Evolutionary conservation across 2,113 vertebrate species (phyloP).

Genomic region (Neomonachus schauinslandi): DNA sequence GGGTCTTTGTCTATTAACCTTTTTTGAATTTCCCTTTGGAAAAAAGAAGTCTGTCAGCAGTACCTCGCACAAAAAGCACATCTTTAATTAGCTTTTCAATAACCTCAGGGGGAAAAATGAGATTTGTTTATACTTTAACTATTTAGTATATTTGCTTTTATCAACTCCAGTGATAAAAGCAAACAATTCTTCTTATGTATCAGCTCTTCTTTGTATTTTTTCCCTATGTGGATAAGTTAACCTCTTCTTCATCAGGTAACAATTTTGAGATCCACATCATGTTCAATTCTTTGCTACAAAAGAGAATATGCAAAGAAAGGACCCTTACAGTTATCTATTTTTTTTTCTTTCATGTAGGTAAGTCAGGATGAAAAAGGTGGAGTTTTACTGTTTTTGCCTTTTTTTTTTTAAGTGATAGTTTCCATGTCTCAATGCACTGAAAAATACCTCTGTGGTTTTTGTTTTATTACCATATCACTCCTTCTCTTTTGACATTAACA

Average conservation of each 20-base stretch:
- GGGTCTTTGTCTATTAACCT: conserved; percentile 74
- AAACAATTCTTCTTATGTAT: conserved; percentile 20
- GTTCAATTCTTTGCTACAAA: neutral
- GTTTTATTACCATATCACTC: neutral
- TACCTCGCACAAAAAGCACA: conserved; percentile 16
- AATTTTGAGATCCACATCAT: conserved; percentile 8
- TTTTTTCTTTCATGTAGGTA: neutral
- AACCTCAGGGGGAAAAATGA: neutral
- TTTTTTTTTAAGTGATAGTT: neutral
- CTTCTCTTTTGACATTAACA: neutral
- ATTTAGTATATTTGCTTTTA: neutral
- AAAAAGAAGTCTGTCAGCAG: conserved; percentile 39
- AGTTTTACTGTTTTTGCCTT: neutral
- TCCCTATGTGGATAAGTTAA: neutral
- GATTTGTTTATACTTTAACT: conserved; percentile 52
- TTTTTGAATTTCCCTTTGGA: conserved; percentile 61
- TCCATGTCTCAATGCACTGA: neutral
- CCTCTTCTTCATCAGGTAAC: neutral
- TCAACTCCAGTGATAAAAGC: neutral
- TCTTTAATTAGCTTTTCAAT: conserved; percentile 73
- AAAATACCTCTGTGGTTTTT: neutral
- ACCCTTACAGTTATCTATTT: neutral
- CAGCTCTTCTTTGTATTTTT: neutral
- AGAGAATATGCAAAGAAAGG: neutral
- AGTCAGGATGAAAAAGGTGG: neutral